Percentiles rank a stretch among this genome's conserved stretches.
These are phyloP conservation scores for Ylistrum balloti DNA, from an alignment of 1,140 invertebrate species.

Conservation along the genomic window DNA sequence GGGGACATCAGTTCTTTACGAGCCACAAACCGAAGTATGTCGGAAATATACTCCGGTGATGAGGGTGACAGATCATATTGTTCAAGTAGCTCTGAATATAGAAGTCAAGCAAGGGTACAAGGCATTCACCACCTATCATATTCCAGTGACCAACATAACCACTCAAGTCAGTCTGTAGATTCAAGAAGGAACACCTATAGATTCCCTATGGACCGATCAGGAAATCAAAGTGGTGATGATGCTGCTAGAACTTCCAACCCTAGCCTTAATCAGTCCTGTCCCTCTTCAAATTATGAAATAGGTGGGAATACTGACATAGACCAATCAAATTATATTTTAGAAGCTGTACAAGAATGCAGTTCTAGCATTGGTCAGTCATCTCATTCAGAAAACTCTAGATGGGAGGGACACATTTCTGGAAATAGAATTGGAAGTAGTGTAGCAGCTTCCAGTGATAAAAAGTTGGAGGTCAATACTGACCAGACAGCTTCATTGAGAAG, in stretches of 20 bases:
- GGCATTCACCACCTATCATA: not conserved
- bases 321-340: not conserved
- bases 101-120: not conserved
- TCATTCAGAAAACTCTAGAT: not conserved
- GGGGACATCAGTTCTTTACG: not conserved
- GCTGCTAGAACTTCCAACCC: not conserved
- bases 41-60: not conserved
- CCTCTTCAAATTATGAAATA: not conserved
- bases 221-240: not conserved
- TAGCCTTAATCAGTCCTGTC: not conserved
- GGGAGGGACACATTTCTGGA: not conserved
- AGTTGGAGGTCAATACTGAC: not conserved
- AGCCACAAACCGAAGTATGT: not conserved
- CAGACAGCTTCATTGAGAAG: not conserved
- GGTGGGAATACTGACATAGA: not conserved
- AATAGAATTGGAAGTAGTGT: not conserved
- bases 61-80: not conserved
- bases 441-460: not conserved
- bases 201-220: not conserved
- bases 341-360: not conserved
- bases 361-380: not conserved
- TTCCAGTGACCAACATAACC: not conserved
- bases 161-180: not conserved
- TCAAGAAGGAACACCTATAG: not conserved
- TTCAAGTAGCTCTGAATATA: not conserved